Evolutionary conservation across 1,140 invertebrate species (phyloP), one percentile per base, ranked within the genome.

Genomic region (Drosophila neocordata): DNA sequence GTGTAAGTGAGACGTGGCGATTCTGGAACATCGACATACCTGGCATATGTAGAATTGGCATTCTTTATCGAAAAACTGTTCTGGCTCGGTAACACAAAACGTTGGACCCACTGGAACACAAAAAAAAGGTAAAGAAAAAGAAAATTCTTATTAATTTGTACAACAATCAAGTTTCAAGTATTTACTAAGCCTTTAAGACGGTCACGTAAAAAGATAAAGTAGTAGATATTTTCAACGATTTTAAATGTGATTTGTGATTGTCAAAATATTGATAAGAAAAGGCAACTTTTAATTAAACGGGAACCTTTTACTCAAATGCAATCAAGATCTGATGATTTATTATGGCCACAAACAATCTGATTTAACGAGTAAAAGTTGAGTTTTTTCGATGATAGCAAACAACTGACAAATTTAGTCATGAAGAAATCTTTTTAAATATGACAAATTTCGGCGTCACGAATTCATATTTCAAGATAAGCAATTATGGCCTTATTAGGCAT

Each of bases 71-170:
- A 75, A 69, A 91, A 90, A 66, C 87, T 87, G 68, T 90, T 90
- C 69, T 91, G 89, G 55, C 77, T 80, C 77, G 90, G 89, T 38
- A 91, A 85, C 71, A 91, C 90, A 38, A 66, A 91, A 37, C 85
- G 91, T 73, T 91, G 90, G 38, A 91, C 87, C 82, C 91, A 91
- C 90, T 91, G 79, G n/a, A n/a, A n/a, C 53, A 79, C 89, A 65
- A 37, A 6, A 3, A 52, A 62, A 64, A 57, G 65, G 71, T 55
- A 71, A 24, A 24, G 20, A 44, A 44, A 18, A 44, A 2, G 5
- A 44, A 44, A 15, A 44, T 1, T 27, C 5, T 24, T 53, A 24
- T 53, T 27, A 53, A 11, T 34, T 13, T 15, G 9, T 11, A 34
- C 31, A 34, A 20, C 7, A 48, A 20, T 20, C 7, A 15, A 44